Evolutionary conservation across 2,113 vertebrate genomes (phyloP).

Genomic region (Butastur rufipennis): DNA sequence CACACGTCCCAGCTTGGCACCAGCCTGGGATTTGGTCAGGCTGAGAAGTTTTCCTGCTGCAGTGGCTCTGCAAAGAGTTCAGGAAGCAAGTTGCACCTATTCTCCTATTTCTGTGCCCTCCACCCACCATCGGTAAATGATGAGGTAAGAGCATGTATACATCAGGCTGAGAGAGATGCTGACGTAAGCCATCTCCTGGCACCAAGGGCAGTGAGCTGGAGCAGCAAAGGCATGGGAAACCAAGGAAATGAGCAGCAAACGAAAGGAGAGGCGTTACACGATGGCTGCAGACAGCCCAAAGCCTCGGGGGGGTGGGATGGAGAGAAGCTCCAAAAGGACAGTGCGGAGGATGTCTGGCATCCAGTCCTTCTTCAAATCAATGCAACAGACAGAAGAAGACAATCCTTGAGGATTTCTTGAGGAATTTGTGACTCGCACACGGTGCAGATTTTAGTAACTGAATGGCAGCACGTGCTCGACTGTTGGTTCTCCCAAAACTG

Average conservation of each 20-base stretch:
- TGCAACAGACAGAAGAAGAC: not conserved
- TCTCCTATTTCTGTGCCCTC: not conserved
- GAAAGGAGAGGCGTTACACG: not conserved
- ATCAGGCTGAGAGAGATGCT: conserved; percentile 20
- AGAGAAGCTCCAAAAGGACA: not conserved
- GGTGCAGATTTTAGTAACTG: not conserved
- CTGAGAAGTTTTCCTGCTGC: not conserved
- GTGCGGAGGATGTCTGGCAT: not conserved
- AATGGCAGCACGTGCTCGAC: fast-evolving
- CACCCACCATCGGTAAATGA: not conserved
- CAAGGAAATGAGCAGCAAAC: not conserved
- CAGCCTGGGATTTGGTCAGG: not conserved
- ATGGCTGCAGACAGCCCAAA: not conserved
- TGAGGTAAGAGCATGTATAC: conserved; percentile 11
- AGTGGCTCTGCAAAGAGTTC: not conserved
- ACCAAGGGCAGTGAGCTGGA: not conserved
- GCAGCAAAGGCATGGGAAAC: not conserved
- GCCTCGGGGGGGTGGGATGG: not conserved
- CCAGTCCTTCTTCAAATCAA: not conserved
- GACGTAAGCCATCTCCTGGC: not conserved
- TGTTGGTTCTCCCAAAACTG: not conserved
- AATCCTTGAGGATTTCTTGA: not conserved
- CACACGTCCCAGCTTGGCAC: not conserved
- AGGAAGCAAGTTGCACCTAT: not conserved
- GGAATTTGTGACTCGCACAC: not conserved